Conservation (phyloP, 2,888 invertebrate genomes). For the Dysmachus trigonus region DNA sequence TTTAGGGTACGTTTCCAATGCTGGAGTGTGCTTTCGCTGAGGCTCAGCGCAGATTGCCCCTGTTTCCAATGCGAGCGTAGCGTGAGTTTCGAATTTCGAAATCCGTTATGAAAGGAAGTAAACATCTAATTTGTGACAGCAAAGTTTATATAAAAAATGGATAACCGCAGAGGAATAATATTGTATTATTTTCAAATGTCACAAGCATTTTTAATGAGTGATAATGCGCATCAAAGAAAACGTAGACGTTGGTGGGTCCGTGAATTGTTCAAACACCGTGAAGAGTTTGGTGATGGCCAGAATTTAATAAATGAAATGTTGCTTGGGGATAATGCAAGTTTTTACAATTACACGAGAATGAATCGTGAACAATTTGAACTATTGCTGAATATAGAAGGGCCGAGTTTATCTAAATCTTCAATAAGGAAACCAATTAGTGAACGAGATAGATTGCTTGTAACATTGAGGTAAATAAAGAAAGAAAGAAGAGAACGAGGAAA, state of each 20-base stretch:
- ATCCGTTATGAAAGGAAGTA: too few relatives aligned
- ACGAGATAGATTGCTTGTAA: not conserved
- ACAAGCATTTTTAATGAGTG: too few relatives aligned
- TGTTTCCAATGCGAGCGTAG: too few relatives aligned
- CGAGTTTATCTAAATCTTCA: not conserved
- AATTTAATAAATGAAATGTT: not conserved
- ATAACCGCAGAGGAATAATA: too few relatives aligned
- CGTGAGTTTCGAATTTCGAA: too few relatives aligned
- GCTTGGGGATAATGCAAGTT: not conserved
- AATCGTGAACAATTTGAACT: not conserved
- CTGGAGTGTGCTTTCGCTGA: too few relatives aligned
- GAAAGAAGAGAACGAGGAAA: not conserved
- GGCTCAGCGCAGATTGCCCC: too few relatives aligned
- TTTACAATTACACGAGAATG: not conserved
- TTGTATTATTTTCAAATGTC: too few relatives aligned
- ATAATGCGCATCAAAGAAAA: too few relatives aligned
- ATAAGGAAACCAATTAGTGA: slow-evolving; percentile 5
- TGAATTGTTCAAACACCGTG: not conserved
- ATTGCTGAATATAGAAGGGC: not conserved
- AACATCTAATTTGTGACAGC: too few relatives aligned
- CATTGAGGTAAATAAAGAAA: not conserved
- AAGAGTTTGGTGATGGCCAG: not conserved
- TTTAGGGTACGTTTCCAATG: too few relatives aligned
- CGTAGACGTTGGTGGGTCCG: not conserved
- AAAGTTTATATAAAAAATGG: too few relatives aligned